A percentile compares a stretch with the other conserved stretches of the same genome.
phyloP scores from a whole-genome alignment of 2,888 invertebrate genomes.

The Mellilla xanthometata region DNA sequence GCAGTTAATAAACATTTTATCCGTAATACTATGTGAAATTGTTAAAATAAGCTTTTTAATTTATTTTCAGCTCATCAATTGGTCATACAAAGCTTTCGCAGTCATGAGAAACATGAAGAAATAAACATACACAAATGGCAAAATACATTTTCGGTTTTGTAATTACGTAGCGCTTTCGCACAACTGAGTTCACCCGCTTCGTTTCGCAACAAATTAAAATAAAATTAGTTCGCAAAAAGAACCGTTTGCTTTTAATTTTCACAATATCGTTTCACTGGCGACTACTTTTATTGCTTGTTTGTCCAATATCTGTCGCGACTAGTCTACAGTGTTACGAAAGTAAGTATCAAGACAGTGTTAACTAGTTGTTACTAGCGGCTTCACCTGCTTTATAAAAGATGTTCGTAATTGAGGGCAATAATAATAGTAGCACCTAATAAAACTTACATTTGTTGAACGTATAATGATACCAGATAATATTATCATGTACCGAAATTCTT shows the following conservation, averaged over 20 bases:
- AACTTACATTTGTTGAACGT: too few species aligned
- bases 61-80: conserved; percentile 75
- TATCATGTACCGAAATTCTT: too few species aligned
- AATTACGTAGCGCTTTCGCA: conserved; percentile 37
- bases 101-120: conserved; percentile 77
- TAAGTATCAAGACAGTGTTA: neutral
- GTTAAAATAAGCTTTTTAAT: conserved; percentile 23
- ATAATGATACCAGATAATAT: too few species aligned
- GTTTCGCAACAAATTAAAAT: conserved; percentile 37
- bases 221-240: conserved; percentile 35
- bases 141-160: conserved; percentile 33
- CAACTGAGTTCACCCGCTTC: conserved; percentile 35
- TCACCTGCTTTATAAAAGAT: too few species aligned
- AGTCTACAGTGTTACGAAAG: neutral
- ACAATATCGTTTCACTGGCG: conserved; percentile 26
- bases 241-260: conserved; percentile 37
- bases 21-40: conserved; percentile 4
- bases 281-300: conserved; percentile 20
- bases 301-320: conserved; percentile 11
- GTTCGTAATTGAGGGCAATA: too few species aligned
- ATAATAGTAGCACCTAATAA: too few species aligned
- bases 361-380: too few species aligned
- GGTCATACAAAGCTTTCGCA: conserved; percentile 78
- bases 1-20: neutral
- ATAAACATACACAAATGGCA: conserved; percentile 41